Evolutionary conservation across 1,140 invertebrate genomes (phyloP).

Genomic region (Hydropsyche tenuis): DNA sequence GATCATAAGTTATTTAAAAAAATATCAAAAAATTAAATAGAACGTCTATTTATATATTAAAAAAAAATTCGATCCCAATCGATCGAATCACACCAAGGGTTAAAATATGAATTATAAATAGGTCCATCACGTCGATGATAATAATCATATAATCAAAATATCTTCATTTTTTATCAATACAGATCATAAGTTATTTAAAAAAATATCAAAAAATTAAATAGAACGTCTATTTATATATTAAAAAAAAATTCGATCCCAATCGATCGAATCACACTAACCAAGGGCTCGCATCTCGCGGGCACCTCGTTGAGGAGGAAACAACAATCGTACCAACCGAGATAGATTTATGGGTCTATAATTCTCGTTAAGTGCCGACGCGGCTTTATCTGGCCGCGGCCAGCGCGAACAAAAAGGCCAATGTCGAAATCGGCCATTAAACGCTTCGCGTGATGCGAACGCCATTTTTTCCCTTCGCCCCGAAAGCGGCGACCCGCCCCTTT

Average conservation of each 20-base stretch:
- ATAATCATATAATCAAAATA: too few species aligned
- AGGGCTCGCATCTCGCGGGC: conserved; percentile 4
- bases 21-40: too few species aligned
- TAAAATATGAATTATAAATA: too few species aligned
- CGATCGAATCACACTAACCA: neutral
- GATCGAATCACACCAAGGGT: neutral
- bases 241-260: too few species aligned
- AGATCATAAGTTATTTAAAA: too few species aligned
- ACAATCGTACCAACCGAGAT: conserved; percentile 30
- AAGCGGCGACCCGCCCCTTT: neutral
- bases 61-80: too few species aligned
- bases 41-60: too few species aligned
- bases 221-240: too few species aligned
- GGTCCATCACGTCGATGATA: too few species aligned
- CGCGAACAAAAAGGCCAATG: conserved; percentile 37
- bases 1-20: too few species aligned
- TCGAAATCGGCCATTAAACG: conserved; percentile 44
- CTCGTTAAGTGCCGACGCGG: conserved; percentile 44
- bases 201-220: too few species aligned
- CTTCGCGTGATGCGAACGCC: conserved; percentile 40
- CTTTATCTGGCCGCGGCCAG: conserved; percentile 34
- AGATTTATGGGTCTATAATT: conserved; percentile 45
- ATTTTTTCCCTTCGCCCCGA: conserved; percentile 33
- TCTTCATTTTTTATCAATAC: too few species aligned
- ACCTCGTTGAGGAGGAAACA: conserved; percentile 29